Percentiles rank a stretch among this genome's conserved stretches.
These are phyloP conservation scores for Podarcis cretensis DNA, from an alignment of 2,113 vertebrate species.

Conservation along the genomic window DNA sequence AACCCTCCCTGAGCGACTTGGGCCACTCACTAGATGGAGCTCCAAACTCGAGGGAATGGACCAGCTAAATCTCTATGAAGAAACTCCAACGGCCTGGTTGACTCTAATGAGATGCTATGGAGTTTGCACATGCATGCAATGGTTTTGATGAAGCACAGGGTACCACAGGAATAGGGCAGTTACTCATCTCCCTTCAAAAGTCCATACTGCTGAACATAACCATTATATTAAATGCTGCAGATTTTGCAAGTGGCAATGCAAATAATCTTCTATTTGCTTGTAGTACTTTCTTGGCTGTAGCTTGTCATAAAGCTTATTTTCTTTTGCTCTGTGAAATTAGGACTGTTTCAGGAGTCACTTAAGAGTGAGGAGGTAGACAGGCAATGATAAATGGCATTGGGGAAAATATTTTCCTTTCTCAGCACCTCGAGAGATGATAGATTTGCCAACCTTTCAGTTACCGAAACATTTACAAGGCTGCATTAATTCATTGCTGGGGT, in stretches of 20 bases:
- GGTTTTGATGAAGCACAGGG: background rate
- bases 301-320: background rate
- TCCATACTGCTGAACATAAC: background rate
- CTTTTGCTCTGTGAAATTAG: background rate
- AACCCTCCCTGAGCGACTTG: background rate
- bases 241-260: accelerated
- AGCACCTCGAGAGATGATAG: background rate
- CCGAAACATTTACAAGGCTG: conserved; percentile 22
- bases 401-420: background rate
- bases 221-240: background rate
- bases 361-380: background rate
- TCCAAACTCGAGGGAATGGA: background rate
- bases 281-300: background rate
- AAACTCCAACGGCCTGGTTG: too few species aligned
- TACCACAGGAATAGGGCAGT: background rate
- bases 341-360: background rate
- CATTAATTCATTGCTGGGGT: background rate
- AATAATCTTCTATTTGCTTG: background rate
- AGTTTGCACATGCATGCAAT: too few species aligned
- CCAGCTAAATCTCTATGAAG: too few species aligned
- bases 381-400: background rate
- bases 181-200: too few species aligned
- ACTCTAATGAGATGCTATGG: too few species aligned
- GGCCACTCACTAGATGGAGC: background rate
- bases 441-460: conserved; percentile 34